These are phyloP conservation scores for Bradypus variegatus DNA, from an alignment of 2,797 vertebrate genomes.

Conservation along the genomic window DNA sequence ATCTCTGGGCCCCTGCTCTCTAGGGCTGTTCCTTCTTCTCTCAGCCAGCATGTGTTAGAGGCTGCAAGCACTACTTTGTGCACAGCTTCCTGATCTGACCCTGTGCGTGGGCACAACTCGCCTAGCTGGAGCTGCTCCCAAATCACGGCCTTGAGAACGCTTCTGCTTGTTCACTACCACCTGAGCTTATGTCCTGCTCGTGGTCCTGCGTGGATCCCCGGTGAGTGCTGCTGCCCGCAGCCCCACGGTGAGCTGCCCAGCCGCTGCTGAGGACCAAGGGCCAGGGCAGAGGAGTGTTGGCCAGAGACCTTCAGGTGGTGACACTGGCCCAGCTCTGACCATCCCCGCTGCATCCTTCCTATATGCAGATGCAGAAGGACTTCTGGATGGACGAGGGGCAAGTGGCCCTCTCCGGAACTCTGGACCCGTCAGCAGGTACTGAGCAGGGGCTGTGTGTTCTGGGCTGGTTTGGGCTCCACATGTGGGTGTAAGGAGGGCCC, in stretches of 20 bases:
- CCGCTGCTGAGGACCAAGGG: neutral
- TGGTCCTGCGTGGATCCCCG: fast-evolving
- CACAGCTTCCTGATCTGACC: fast-evolving
- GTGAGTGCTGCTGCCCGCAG: neutral
- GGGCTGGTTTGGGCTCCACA: fast-evolving
- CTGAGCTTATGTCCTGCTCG: no score
- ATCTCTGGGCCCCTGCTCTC: neutral
- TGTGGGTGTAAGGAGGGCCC: neutral
- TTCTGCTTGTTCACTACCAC: neutral
- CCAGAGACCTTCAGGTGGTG: neutral
- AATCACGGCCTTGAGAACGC: neutral
- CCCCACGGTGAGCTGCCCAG: neutral
- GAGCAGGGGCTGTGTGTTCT: neutral
- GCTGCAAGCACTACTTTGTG: neutral
- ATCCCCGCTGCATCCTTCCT: neutral
- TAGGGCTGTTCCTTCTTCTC: neutral
- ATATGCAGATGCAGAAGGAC: neutral
- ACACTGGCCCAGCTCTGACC: neutral
- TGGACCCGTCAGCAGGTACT: neutral
- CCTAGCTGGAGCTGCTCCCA: neutral
- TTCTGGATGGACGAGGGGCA: neutral
- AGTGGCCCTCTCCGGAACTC: fast-evolving
- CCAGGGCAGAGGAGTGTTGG: neutral
- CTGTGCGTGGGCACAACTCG: neutral
- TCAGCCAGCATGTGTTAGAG: fast-evolving